Conservation (phyloP, 2,888 invertebrate species). For the Helicoverpa assulta region DNA sequence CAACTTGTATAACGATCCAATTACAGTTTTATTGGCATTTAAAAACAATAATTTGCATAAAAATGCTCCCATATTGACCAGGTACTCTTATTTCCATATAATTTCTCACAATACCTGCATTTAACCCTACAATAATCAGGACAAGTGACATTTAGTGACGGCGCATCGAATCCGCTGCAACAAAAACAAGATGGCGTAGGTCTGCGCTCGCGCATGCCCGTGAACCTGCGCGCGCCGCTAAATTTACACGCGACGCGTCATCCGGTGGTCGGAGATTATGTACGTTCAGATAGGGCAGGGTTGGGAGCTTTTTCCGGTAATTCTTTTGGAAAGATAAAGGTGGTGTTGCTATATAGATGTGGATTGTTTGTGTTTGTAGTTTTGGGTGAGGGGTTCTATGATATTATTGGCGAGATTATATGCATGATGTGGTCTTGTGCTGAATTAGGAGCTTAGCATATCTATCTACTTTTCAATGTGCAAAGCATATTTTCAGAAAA, state of each 20-base stretch:
- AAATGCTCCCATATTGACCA: neutral
- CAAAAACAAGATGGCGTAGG: constrained; percentile 79
- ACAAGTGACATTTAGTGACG: constrained; percentile 62
- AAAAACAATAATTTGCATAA: neutral
- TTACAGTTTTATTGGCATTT: constrained; percentile 13
- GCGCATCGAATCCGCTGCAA: constrained; percentile 69
- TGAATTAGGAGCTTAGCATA: no score
- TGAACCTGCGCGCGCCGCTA: constrained; percentile 85
- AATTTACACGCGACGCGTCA: constrained; percentile 86
- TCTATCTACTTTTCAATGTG: no score
- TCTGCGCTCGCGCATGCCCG: constrained; percentile 79
- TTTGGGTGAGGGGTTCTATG: neutral
- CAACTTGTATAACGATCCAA: constrained; percentile 8
- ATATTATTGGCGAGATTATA: neutral
- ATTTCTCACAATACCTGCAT: neutral
- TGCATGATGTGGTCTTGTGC: no score
- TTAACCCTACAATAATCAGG: constrained; percentile 38
- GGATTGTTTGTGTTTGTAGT: no score
- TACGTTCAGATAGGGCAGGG: constrained; percentile 48
- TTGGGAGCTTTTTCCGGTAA: constrained; percentile 36
- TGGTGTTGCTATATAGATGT: neutral
- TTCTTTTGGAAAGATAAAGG: constrained; percentile 19
- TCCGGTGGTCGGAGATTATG: constrained; percentile 76
- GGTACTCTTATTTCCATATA: neutral
- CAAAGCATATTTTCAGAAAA: no score